Evolutionary conservation across 2,888 invertebrate genomes (phyloP), one percentile per base, ranked within the genome.

Genomic region (Erebia ligea): DNA sequence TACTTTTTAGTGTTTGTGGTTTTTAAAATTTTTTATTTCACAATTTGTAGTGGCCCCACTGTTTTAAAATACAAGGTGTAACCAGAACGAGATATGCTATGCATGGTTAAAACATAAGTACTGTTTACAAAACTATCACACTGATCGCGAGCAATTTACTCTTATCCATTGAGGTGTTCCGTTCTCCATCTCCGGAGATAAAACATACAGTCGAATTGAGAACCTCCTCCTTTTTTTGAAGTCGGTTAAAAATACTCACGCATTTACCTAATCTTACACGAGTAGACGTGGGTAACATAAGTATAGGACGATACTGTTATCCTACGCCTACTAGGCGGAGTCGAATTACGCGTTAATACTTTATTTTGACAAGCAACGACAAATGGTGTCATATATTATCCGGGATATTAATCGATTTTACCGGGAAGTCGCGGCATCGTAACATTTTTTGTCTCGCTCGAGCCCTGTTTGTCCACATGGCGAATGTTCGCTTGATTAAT

Each of bases 341-440:
- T 92, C 91, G 64, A 79, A 79, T 92, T 89, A 86, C 91, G 79
- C 75, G 86, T 82, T 89, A 89, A 91, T 86, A 80, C 86, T 83
- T 80, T 92, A 89, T 92, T 92, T 88, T 92, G 92, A 92, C 92
- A 92, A 84, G 82, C 76, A 80, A 75, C 87, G 93, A 92, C 93
- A 92, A 92, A 92, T 91, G 87, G 80, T 82, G 78, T 76, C 85
- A 84, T 84, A 87, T 82, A 84, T 85, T 80, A 78, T 69, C 76
- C 75, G 73, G 74, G 84, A 80, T 67, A 58, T 79, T 79, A 78
- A 81, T 80, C 75, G 74, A 77, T 76, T 52, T 65, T 81, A 77
- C 80, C 76, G 73, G 79, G 80, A 80, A 80, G 74, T 76, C 56
- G 63, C 68, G 69, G 78, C 76, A 75, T 73, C 59, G 54, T 64